Evolutionary conservation across 2,113 vertebrate species (phyloP), one percentile per base, ranked within the genome.

Genomic region (Hypomesus transpacificus): DNA sequence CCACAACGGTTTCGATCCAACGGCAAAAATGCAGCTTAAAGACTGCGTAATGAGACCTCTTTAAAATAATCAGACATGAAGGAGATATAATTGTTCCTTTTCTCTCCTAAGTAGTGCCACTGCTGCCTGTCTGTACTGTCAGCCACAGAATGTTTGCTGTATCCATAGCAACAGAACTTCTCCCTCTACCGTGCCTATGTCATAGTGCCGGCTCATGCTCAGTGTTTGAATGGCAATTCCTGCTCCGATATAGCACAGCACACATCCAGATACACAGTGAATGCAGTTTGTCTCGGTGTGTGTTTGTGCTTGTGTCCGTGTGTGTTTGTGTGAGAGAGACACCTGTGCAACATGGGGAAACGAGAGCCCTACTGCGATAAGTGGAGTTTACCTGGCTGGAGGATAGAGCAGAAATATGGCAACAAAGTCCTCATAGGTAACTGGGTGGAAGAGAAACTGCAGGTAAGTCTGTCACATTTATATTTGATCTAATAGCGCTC

Each of bases 371-470:
- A n/a, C 13, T 68, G 78, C 16, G 70, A 90, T 53, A 74, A 93
- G 2, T 87, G 88, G 85, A 84, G 52, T 1, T 83, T 87, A 21
- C 85, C 90, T 0, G 82, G 91, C 72, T 94, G 91, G 93, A 86
- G 78, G 75, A 77, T 81, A 2, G 87, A 93, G 73, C 88, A 85
- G 69, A 90, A 81, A 58, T 94, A 92, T 70, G 86, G 87, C 2
- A 69, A 83, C 61, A 84, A 84, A 80, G 93, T 94, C 69, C 87
- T 95, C 0, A 13, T 85, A 52, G 93, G 93, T 31, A 96, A 93
- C 87, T 95, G 94, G 90, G 54, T 80, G 20, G 94, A 95, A 74
- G 90, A 95, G 22, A 90, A 89, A 66, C 83, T 81, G 46, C 86
- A 91, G 93, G 93, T 94, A 91, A 53, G 76, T 52, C 63, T 51